Evolutionary conservation across 2,797 vertebrate species (phyloP).

Genomic region (Lophotriccus pileatus): DNA sequence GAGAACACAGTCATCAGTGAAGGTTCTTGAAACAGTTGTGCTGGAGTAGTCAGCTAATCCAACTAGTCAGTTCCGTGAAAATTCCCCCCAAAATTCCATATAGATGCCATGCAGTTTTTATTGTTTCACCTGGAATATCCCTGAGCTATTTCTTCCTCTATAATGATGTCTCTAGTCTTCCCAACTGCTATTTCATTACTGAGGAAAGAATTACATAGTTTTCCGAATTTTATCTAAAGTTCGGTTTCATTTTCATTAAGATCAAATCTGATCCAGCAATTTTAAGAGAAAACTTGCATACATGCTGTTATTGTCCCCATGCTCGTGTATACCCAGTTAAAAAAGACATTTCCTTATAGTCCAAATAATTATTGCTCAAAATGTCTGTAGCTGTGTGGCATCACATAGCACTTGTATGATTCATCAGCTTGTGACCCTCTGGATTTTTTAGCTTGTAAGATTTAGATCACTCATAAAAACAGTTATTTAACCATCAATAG

Average conservation of each 20-base stretch:
- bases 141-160: background rate
- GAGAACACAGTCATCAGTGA: background rate
- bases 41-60: background rate
- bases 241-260: background rate
- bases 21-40: background rate
- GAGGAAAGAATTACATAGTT: background rate
- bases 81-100: accelerated
- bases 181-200: background rate
- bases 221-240: background rate
- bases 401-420: background rate
- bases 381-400: background rate
- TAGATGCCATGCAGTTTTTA: background rate
- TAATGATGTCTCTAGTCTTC: background rate
- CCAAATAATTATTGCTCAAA: background rate
- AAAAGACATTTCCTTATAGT: background rate
- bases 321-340: background rate
- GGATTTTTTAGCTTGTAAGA: background rate
- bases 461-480: constrained; percentile 15
- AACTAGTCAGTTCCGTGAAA: background rate
- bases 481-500: background rate
- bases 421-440: constrained; percentile 39
- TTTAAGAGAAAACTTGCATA: background rate
- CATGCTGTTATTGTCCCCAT: background rate
- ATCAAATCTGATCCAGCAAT: background rate
- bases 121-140: background rate